Percentiles rank a stretch among this genome's conserved stretches.
Evolutionary conservation across 2,888 invertebrate species (phyloP).

Genomic region (Oithona nana): DNA sequence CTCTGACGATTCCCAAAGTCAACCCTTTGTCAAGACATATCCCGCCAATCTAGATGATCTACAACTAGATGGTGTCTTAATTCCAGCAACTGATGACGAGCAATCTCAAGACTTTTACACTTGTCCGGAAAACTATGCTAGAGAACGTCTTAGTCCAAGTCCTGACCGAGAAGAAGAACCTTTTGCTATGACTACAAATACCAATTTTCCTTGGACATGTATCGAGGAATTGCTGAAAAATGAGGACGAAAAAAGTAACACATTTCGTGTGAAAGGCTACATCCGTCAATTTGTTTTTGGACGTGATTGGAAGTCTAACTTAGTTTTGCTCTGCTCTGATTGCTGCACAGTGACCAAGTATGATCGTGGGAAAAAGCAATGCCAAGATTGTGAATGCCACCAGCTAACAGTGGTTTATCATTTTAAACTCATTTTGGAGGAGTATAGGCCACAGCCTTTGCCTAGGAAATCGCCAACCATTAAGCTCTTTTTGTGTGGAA

Average conservation of each 20-base stretch:
- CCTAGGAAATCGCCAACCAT: not conserved
- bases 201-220: not conserved
- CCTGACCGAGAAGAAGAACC: not conserved
- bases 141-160: not conserved
- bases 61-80: not conserved
- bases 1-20: not conserved
- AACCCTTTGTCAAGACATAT: not conserved
- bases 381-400: not conserved
- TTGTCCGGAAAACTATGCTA: not conserved
- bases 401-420: not conserved
- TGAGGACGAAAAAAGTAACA: not conserved
- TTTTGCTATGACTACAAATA: not conserved
- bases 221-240: not conserved
- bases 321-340: not conserved
- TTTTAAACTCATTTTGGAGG: not conserved
- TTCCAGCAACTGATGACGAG: too few relatives aligned
- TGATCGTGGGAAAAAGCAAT: not conserved
- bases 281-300: not conserved
- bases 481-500: not conserved
- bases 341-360: not conserved
- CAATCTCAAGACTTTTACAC: too few relatives aligned
- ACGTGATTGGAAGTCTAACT: not conserved
- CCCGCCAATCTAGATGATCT: not conserved
- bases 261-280: not conserved
- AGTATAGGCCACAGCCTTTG: too few relatives aligned